Conservation (phyloP, 2,888 invertebrate genomes). For the Acronicta alni region DNA sequence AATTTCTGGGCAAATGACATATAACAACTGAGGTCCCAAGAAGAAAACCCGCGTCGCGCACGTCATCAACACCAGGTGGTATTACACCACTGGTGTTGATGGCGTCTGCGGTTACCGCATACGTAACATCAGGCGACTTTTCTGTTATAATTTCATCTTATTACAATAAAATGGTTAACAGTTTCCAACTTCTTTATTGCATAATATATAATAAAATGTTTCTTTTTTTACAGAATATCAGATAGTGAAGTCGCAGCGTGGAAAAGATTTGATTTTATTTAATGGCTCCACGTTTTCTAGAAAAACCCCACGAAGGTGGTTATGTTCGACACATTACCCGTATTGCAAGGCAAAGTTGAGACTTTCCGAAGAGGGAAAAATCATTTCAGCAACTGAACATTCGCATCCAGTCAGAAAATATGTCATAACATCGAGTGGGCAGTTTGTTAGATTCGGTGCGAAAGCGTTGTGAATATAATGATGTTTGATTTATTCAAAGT, state of each 20-base stretch:
- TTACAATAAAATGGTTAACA: not conserved
- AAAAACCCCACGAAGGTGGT: slow-evolving; percentile 48
- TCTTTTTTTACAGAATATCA: slow-evolving; percentile 45
- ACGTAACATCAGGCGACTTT: too few species aligned
- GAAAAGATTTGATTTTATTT: slow-evolving; percentile 61
- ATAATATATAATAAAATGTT: not conserved
- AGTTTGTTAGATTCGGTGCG: slow-evolving; percentile 27
- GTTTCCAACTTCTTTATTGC: too few species aligned
- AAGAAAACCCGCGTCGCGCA: too few species aligned
- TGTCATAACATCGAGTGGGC: slow-evolving; percentile 30
- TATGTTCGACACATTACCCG: slow-evolving; percentile 55
- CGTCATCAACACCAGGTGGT: too few species aligned
- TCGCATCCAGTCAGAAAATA: slow-evolving; percentile 48
- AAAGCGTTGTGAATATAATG: too few species aligned
- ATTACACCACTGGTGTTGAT: too few species aligned
- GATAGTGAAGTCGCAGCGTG: slow-evolving; percentile 60
- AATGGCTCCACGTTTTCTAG: slow-evolving; percentile 63
- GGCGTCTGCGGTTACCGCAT: too few species aligned
- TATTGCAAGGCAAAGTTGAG: slow-evolving; percentile 36
- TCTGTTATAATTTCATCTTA: too few species aligned
- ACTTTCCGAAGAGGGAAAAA: slow-evolving; percentile 18
- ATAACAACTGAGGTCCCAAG: too few species aligned
- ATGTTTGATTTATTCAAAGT: too few species aligned
- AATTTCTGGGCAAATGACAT: too few species aligned
- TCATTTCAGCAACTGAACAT: slow-evolving; percentile 22